Base-by-base conservation (phyloP, 2,797 vertebrate species). In the Girardinus metallicus region DNA sequence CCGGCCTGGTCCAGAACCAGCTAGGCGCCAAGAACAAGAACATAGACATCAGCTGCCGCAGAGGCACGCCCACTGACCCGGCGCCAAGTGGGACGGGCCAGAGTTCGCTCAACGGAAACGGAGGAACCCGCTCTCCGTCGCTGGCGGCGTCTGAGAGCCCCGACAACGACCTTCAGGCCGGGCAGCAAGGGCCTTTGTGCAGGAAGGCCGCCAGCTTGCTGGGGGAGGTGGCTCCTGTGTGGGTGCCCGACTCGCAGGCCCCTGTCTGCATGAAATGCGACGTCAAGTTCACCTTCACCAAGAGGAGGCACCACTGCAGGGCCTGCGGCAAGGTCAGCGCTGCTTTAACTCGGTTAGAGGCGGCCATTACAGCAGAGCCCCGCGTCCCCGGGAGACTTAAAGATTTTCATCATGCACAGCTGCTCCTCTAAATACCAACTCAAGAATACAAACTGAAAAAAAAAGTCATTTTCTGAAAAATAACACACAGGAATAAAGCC, bases 191-290 rank as follows among this genome's bases (percentile, higher is more conserved):
- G 80, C 92, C 93, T 81, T 85, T 96, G 89, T 87, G 95, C 85
- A 95, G 95, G 95, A 99, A 96, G 86, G 93, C 96, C 77, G 94
- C 95, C 91, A 96, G 94, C 10, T 95, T 96, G 73, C 95, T 99
- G 85, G 98, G 98, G 47, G 98, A 98, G 92, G 97, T 99, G 12
- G 98, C 98, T 91, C 99, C 99, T 2, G 96, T 99, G 70, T 99
- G 99, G 99, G 99, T 99, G 85, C 99, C 99, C 1, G 99, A 99
- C 94, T 98, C 97, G 78, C 97, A 99, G 94, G 98, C 99, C 72
- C 98, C 98, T 26, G 94, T 98, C 89, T 99, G 99, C 87, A 99
- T 99, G 98, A 99, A 98, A 92, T 99, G 99, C 77, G 97, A 99
- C 90, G 96, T 96, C 89, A 98, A 97, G 94, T 99, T 99, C 95